These are phyloP conservation scores for Caenorhabditis sp. DNA, from an alignment of 2,888 invertebrate species.

Conservation along the genomic window DNA sequence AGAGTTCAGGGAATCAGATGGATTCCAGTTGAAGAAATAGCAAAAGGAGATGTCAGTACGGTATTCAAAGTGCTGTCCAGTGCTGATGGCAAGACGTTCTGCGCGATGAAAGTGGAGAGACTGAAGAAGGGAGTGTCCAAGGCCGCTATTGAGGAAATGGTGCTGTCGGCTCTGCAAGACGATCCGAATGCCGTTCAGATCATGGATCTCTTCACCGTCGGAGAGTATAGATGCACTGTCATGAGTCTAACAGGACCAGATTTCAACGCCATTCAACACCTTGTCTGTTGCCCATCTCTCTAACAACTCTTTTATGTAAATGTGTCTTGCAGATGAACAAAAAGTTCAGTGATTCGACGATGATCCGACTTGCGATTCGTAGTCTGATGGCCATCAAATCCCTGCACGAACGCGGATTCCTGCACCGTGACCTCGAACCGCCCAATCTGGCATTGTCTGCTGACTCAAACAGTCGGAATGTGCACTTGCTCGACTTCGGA, in stretches of 20 bases:
- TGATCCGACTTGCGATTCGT: conserved; percentile 42
- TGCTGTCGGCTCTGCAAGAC: conserved; percentile 16
- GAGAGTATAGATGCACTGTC: conserved; percentile 19
- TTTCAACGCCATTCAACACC: conserved; percentile 10
- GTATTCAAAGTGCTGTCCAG: conserved; percentile 39
- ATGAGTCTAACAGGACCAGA: conserved; percentile 50
- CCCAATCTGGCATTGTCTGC: conserved; percentile 32
- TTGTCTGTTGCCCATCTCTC: conserved; percentile 3
- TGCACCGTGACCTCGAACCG: conserved; percentile 51
- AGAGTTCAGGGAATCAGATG: conserved; percentile 18
- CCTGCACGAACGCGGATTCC: conserved; percentile 45
- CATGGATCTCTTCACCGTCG: conserved; percentile 16
- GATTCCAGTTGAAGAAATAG: conserved; percentile 30
- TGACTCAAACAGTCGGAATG: conserved; percentile 15
- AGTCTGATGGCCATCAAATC: conserved; percentile 38
- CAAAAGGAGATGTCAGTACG: conserved; percentile 30
- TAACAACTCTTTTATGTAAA: too few relatives aligned
- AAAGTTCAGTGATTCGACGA: conserved; percentile 47
- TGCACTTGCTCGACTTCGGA: conserved; percentile 48
- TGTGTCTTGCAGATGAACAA: conserved; percentile 27
- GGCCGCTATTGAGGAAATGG: conserved; percentile 28
- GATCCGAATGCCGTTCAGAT: conserved; percentile 25
- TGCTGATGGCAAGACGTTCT: conserved; percentile 6
- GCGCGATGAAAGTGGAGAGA: conserved; percentile 52
- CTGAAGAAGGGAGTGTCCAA: conserved; percentile 15